These are phyloP conservation scores for Allacma fusca DNA, from an alignment of 2,888 invertebrate species.

Conservation along the genomic window DNA sequence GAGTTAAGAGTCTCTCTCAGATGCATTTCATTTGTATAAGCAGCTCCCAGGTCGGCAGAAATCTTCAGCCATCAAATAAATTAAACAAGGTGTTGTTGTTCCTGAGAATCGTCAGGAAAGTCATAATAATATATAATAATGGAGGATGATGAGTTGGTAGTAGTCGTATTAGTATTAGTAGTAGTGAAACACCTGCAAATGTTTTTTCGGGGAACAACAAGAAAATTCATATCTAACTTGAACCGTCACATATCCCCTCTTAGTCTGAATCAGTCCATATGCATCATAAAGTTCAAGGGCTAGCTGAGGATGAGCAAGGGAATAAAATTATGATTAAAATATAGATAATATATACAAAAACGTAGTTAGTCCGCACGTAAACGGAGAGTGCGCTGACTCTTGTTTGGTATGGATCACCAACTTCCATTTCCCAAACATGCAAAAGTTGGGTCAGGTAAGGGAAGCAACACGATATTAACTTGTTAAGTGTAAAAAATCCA, in stretches of 20 bases:
- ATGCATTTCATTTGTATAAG: too few relatives aligned
- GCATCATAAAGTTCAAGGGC: neutral
- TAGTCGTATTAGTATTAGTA: too few relatives aligned
- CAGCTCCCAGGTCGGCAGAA: too few relatives aligned
- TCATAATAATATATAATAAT: slow-evolving; percentile 13
- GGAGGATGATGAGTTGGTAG: too few relatives aligned
- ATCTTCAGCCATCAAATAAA: slow-evolving; percentile 7
- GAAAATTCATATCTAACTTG: too few relatives aligned
- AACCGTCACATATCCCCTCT: too few relatives aligned
- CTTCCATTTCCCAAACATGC: slow-evolving; percentile 1
- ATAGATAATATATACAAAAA: neutral
- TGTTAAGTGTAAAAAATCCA: neutral
- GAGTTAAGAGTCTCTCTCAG: too few relatives aligned
- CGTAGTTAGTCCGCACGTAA: neutral
- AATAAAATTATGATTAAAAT: too few relatives aligned
- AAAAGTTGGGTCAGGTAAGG: slow-evolving; percentile 8
- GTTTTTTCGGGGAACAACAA: slow-evolving; percentile 2
- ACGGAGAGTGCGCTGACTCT: neutral
- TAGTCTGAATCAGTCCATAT: neutral
- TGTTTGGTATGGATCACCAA: neutral
- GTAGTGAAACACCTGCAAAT: slow-evolving; percentile 10
- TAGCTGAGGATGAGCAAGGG: too few relatives aligned
- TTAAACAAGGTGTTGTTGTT: slow-evolving; percentile 8
- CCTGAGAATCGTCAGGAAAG: neutral
- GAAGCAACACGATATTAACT: neutral